Evolutionary conservation across 1,140 invertebrate genomes (phyloP), one percentile per base, ranked within the genome.

Genomic region (Psilanteris sp.): DNA sequence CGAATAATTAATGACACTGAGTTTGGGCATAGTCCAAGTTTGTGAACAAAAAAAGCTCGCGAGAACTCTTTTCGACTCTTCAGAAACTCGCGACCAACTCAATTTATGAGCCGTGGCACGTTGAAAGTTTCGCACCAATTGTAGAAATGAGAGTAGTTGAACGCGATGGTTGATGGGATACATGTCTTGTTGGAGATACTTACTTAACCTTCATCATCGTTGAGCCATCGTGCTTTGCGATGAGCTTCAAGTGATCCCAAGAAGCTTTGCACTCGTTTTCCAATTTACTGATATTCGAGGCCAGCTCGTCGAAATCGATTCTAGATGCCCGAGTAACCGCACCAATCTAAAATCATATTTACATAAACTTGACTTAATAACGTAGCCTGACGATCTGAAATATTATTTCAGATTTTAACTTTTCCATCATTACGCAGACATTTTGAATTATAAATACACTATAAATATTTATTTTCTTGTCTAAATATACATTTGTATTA

Each of bases 201-300:
- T 86, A 93, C 91, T 96, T 97, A 24, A 94, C 92, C 89, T 97
- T 96, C 85, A 96, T 92, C 85, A 95, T 94, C 31, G 94, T 94
- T 0, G 94, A 94, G 13, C 95, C 94, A 82, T 99, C 97, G 85
- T 99, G 96, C 86, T 99, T 99, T 3, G 96, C 94, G 61, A 99
- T 97, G 16, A 96, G 91, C 89, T 98, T 97, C 66, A 99, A 91
- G 87, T 99, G 95, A 87, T 99, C 97, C 96, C 97, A 99, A 0
- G 96, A 98, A 6, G 95, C 93, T 86, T 99, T 99, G 89, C 98
- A 99, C 83, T 99, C 98, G 11, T 91, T 90, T 88, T 99, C 97
- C 80, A 99, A 91, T 82, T 95, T 95, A 20, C 91, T 89, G 9
- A 99, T 92, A 84, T 96, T 99, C 32, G 92, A 88, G 2, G 92